Conservation (phyloP, 2,888 invertebrate genomes). For the Agonopterix alstromeriana region DNA sequence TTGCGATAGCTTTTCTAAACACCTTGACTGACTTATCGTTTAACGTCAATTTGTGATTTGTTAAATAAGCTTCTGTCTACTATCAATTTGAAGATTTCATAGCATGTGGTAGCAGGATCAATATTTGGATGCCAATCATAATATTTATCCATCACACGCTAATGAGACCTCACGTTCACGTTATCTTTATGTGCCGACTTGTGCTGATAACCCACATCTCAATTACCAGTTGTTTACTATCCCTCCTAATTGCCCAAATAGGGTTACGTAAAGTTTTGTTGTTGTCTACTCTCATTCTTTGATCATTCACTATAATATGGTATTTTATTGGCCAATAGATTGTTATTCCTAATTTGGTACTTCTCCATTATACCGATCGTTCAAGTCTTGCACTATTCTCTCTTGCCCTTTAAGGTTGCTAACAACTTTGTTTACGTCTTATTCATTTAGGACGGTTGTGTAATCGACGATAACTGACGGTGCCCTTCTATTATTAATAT, state of each 20-base stretch:
- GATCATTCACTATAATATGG: conserved; percentile 17
- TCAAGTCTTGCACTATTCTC: conserved; percentile 14
- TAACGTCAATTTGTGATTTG: conserved; percentile 6
- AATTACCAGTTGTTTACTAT: conserved; percentile 45
- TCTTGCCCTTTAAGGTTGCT: conserved; percentile 33
- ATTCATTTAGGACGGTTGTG: conserved; percentile 26
- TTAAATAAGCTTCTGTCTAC: conserved; percentile 1
- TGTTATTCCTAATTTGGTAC: conserved; percentile 16
- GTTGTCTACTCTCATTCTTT: conserved; percentile 33
- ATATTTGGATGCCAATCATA: conserved; percentile 29
- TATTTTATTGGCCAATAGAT: too few species aligned
- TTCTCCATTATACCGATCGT: too few species aligned
- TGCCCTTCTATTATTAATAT: conserved; percentile 39
- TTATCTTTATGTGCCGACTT: conserved; percentile 16
- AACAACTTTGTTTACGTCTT: conserved; percentile 46
- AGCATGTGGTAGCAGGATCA: conserved; percentile 19
- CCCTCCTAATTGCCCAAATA: conserved; percentile 47
- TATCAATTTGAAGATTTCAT: conserved; percentile 10
- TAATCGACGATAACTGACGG: conserved; percentile 40
- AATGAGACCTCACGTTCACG: conserved; percentile 33
- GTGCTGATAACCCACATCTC: conserved; percentile 55
- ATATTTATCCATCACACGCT: conserved; percentile 27
- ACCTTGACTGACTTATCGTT: conserved; percentile 9
- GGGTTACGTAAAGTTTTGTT: conserved; percentile 38
- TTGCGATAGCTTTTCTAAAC: conserved; percentile 35